Evolutionary conservation across 2,797 vertebrate species (phyloP), one percentile per base, ranked within the genome.

Genomic region (Spatula clypeata): DNA sequence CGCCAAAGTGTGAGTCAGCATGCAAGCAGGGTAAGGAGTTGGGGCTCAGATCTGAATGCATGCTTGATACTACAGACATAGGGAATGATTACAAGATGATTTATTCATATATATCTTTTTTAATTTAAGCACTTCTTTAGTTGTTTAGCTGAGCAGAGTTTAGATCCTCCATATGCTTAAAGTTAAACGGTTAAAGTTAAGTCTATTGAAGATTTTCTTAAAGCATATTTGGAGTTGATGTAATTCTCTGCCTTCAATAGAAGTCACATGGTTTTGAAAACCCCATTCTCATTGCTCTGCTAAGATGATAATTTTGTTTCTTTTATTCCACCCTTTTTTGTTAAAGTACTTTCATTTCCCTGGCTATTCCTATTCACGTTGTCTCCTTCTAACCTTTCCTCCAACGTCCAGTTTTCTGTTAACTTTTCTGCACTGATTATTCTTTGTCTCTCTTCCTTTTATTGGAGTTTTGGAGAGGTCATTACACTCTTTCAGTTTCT

Each of bases 351-450:
- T 85, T 85, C 6, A 92, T 31, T 89, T 86, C 81, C 45, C 19
- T 86, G 38, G 54, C 32, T 93, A 47, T 74, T 93, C 62, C 88
- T 66, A 36, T 6, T 66, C 21, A 29, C 27, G 16, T 80, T 90
- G 34, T 53, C 71, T 95, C 60, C 62, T 88, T 29, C 66, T 94
- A 93, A 90, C 42, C 62, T 93, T 71, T 91, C 62, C 55, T 94
- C n/a, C 55, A 55, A 88, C 13, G 45, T 86, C 29, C 70, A 55
- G 26, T 81, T 81, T 92, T 70, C 66, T 79, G 12, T 94, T 92
- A 79, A 81, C 58, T 86, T 89, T 89, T 88, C 34, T 38, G 47
- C 27, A 24, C 34, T 49, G 49, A 70, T 47, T 91, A 44, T 94
- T 83, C 42, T 91, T 89, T 72, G 42, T 80, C 27, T 93, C 32